Evolutionary conservation across 2,113 vertebrate species (phyloP), one percentile per base, ranked within the genome.

Genomic region (Atherinomorus stipes): DNA sequence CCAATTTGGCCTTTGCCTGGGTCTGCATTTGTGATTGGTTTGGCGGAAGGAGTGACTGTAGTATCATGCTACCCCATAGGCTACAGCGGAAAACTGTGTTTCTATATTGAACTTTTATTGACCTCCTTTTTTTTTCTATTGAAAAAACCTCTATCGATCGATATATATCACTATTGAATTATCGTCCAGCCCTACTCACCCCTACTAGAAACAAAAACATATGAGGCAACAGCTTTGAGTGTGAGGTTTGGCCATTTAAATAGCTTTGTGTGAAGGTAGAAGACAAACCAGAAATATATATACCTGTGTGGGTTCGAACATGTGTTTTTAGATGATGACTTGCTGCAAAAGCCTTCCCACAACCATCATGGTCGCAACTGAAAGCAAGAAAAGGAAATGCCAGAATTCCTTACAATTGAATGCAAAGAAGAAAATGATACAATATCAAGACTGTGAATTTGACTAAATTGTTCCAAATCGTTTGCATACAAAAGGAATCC

Each of bases 251-350:
- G 37, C 7, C 18, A n/a, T 57, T 37, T 9, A 37, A 57, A 57
- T 57, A 19, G 19, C 31, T 34, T n/a, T 34, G 31, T 7, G 7
- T 57, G 5, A 7, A 37, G 9, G 19, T 16, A 21, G 22, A 12
- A n/a, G 28, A 73, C 9, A 71, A 52, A 26, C 3, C 13, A 15
- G 23, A 31, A 4, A 31, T 47, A 70, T n/a, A 42, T 92, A 92
- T 90, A 99, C 98, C 98, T 89, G 97, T 99, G 89, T 99, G 98
- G 70, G 97, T 99, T 77, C 98, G 95, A 86, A 97, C 97, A 2
- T 99, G 98, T 31, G 97, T 99, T 94, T 98, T 99, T 79, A 99
- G 95, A 90, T 99, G 98, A 92, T 99, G 98, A 92, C 98, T 99
- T 59, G 96, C 98, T 85, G 98, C 97, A 91, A 99, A 99, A 63